These are phyloP conservation scores for Sebastes itinus DNA, from an alignment of 2,797 vertebrate species.

Conservation along the genomic window DNA sequence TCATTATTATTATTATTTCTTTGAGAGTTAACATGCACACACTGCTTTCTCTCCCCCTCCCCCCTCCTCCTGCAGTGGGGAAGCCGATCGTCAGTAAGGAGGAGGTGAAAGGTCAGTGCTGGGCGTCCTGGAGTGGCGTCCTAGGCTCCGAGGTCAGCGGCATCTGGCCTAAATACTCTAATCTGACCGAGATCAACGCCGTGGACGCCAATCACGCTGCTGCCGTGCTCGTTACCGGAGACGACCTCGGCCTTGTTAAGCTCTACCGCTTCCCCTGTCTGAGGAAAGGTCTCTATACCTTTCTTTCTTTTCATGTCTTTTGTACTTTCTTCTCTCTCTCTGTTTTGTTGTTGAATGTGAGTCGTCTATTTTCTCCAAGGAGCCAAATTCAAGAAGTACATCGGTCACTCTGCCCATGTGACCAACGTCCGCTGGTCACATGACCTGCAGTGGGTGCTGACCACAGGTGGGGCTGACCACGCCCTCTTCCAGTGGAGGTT, in stretches of 20 bases:
- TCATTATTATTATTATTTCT: not conserved
- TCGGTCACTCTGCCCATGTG: conserved; percentile 95
- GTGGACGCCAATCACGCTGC: conserved; percentile 92
- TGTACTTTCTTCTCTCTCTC: not conserved
- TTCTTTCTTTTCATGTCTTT: not conserved
- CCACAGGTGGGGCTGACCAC: conserved; percentile 95
- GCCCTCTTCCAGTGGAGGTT: conserved; percentile 97
- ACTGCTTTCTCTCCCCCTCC: not conserved
- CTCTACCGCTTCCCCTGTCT: conserved; percentile 93
- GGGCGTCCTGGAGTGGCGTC: conserved; percentile 94
- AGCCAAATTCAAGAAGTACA: conserved; percentile 94
- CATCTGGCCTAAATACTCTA: conserved; percentile 94
- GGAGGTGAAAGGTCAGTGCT: conserved; percentile 91
- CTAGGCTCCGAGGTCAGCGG: conserved; percentile 92
- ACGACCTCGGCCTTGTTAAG: conserved; percentile 93
- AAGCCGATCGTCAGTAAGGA: conserved; percentile 88
- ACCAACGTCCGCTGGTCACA: conserved; percentile 96
- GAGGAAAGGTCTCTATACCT: conserved; percentile 84
- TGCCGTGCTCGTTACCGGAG: conserved; percentile 88
- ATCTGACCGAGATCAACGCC: conserved; percentile 88
- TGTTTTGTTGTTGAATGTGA: not conserved
- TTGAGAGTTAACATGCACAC: not conserved
- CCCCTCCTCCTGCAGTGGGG: conserved; percentile 80
- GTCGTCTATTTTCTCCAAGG: conserved; percentile 65
- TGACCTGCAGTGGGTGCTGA: conserved; percentile 94